These are phyloP conservation scores for Athalia circularis DNA, from an alignment of 2,888 invertebrate species.

Conservation along the genomic window DNA sequence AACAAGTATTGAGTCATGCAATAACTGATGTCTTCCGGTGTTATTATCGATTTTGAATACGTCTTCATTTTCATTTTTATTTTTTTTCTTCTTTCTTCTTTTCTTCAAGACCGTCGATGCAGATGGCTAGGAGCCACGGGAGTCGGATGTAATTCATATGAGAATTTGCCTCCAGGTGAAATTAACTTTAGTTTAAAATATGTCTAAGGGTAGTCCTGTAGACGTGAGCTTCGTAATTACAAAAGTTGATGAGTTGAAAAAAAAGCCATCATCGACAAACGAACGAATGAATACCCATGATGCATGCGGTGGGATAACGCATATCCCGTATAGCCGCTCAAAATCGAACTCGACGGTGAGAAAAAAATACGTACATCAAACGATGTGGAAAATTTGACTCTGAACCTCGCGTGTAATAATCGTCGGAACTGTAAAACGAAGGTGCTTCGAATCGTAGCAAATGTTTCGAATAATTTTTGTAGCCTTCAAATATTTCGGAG, in stretches of 20 bases:
- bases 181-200: background rate
- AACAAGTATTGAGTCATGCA: too few relatives aligned
- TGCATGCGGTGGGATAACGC: background rate
- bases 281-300: background rate
- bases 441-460: background rate
- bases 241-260: constrained; percentile 32
- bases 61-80: background rate
- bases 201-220: background rate
- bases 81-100: background rate
- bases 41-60: background rate
- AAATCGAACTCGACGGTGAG: background rate
- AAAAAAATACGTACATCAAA: background rate
- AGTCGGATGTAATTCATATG: constrained; percentile 16
- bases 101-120: background rate
- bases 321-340: background rate
- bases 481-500: too few relatives aligned
- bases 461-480: too few relatives aligned
- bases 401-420: background rate
- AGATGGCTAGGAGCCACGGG: background rate
- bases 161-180: constrained; percentile 29
- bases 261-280: constrained; percentile 15
- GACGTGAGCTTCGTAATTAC: constrained; percentile 22
- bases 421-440: background rate
- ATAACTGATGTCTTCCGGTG: background rate
- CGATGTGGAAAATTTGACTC: background rate